Conservation (phyloP, 2,113 vertebrate genomes). For the Oncorhynchus mykiss region DNA sequence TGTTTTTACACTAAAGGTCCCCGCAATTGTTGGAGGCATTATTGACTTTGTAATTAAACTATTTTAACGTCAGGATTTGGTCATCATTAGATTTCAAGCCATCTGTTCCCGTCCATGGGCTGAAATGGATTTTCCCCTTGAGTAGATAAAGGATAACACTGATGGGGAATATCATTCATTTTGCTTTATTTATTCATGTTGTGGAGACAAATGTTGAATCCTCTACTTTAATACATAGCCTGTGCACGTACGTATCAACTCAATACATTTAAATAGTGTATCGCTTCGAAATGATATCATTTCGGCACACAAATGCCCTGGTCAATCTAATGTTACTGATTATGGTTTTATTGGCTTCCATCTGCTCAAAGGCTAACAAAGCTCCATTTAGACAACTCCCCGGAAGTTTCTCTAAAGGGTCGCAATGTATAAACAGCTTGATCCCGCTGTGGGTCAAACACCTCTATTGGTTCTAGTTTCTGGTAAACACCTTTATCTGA, state of each 20-base stretch:
- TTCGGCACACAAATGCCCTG: conserved; percentile 37
- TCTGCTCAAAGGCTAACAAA: conserved; percentile 59
- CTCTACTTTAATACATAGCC: not conserved
- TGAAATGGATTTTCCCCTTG: conserved; percentile 68
- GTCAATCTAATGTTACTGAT: conserved; percentile 43
- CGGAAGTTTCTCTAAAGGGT: conserved; percentile 20
- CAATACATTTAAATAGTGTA: conserved; percentile 28
- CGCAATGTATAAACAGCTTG: conserved; percentile 42
- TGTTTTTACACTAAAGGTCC: conserved; percentile 94
- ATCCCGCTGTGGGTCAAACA: conserved; percentile 33
- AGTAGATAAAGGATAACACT: conserved; percentile 68
- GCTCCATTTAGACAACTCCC: conserved; percentile 38
- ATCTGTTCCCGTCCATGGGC: conserved; percentile 84
- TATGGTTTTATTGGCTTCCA: conserved; percentile 60
- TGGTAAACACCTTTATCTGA: conserved; percentile 68
- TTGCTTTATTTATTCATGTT: conserved; percentile 32
- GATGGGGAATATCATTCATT: conserved; percentile 39
- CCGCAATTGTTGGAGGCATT: conserved; percentile 88
- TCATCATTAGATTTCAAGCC: conserved; percentile 94
- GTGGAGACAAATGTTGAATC: conserved; percentile 25
- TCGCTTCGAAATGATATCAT: conserved; percentile 31
- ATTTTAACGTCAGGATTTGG: conserved; percentile 98
- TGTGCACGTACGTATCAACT: conserved; percentile 9
- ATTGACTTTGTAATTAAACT: conserved; percentile 99
- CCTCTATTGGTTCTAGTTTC: conserved; percentile 46